Evolutionary conservation across 2,888 invertebrate genomes (phyloP).

Genomic region (Zhuqinia jingwanae): DNA sequence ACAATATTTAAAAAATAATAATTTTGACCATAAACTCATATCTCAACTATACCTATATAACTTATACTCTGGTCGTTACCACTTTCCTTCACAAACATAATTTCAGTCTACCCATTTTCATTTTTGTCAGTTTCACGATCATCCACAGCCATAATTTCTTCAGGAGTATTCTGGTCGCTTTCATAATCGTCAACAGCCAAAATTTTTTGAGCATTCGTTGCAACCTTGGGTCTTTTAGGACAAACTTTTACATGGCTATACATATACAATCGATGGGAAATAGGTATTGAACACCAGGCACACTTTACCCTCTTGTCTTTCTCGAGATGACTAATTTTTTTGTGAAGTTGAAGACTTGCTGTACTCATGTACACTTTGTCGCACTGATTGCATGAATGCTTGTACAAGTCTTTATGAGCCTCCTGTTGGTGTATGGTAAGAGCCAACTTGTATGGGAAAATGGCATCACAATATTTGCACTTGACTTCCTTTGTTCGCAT

Average conservation of each 20-base stretch:
- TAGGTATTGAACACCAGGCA: neutral
- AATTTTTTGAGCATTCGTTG: neutral
- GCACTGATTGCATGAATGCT: neutral
- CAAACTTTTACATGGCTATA: neutral
- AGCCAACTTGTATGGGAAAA: neutral
- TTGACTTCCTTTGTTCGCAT: neutral
- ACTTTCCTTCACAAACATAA: too few species aligned
- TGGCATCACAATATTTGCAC: slow-evolving; percentile 2
- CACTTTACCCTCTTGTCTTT: neutral
- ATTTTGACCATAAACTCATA: too few species aligned
- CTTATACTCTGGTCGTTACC: too few species aligned
- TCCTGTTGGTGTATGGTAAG: neutral
- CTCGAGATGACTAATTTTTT: neutral
- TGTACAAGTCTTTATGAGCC: neutral
- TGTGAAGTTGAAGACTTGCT: neutral
- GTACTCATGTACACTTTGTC: neutral
- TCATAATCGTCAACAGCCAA: neutral
- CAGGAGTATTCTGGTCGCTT: too few species aligned
- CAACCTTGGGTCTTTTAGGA: neutral
- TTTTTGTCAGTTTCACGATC: too few species aligned
- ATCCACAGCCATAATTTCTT: too few species aligned
- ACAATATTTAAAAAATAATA: too few species aligned
- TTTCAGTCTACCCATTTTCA: too few species aligned
- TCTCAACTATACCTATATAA: too few species aligned
- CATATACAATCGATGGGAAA: neutral